Evolutionary conservation across 2,797 vertebrate genomes (phyloP), one percentile per base, ranked within the genome.

Genomic region (Acanthopagrus latus): DNA sequence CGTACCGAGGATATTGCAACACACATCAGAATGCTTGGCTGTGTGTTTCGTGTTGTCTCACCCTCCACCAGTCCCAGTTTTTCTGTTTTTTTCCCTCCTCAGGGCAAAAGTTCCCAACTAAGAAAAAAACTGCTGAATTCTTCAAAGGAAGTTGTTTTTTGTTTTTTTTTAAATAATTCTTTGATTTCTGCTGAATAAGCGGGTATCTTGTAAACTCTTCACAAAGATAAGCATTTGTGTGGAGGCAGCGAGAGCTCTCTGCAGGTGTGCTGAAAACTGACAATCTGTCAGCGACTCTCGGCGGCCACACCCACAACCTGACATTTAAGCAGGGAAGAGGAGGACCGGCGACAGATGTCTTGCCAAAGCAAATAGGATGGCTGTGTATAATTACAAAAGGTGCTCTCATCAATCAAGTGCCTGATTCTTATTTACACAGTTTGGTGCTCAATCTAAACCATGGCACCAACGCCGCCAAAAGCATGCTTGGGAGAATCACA

Each of bases 261-360:
- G 83, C 94, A 94, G 93, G 94, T 95, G 92, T 88, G 92, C 90
- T 88, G 83, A 78, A 89, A 91, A 82, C 81, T 77, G 88, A 88
- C 89, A 87, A 86, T 93, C 91, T 94, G 91, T 94, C 93, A 91
- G 86, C 81, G 18, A 75, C 78, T 55, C 84, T 56, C 65, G 65
- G 5, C 44, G n/a, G 73, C 77, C 91, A 91, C 93, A 82, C 92
- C 93, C 88, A 80, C 89, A 75, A 87, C 60, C 91, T 90, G 90
- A 85, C 92, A 91, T 89, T 86, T 75, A 81, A 82, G 88, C 8
- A 85, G 85, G 74, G 71, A 78, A 82, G 79, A 88, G 81, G 79
- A 86, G 79, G 76, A 2, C 55, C 17, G 83, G 88, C 76, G 77
- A 95, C 87, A 92, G 94, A 94, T 89, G 89, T 86, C 86, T 83